Conservation (phyloP, 1,140 invertebrate species). For the Listronotus oregonensis region DNA sequence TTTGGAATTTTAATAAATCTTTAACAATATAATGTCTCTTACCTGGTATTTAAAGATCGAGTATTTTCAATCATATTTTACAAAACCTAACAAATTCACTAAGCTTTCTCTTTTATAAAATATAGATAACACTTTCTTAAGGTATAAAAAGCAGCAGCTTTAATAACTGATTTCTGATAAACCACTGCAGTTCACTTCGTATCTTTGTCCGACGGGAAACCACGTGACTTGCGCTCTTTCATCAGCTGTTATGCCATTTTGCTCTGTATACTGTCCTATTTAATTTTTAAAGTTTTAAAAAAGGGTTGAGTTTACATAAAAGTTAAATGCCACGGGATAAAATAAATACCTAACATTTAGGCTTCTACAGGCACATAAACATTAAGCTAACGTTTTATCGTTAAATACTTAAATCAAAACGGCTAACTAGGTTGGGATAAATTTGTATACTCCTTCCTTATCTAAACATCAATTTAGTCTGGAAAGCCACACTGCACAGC, state of each 20-base stretch:
- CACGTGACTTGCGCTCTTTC: constrained; percentile 12
- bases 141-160: not conserved
- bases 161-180: not conserved
- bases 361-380: too few species aligned
- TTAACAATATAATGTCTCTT: not conserved
- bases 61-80: constrained; percentile 22
- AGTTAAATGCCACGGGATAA: too few species aligned
- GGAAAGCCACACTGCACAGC: constrained; percentile 19
- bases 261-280: not conserved
- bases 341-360: too few species aligned
- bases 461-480: constrained; percentile 37
- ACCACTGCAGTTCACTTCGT: not conserved
- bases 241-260: not conserved
- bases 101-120: too few species aligned
- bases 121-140: not conserved
- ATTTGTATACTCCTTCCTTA: constrained; percentile 15
- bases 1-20: too few species aligned
- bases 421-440: not conserved
- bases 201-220: not conserved
- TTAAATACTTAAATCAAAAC: too few species aligned
- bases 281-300: not conserved
- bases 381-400: too few species aligned
- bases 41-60: constrained; percentile 3
- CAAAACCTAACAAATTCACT: not conserved
- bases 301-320: too few species aligned